Conservation (phyloP, 2,113 vertebrate species). For the Dolichotis patagonum region DNA sequence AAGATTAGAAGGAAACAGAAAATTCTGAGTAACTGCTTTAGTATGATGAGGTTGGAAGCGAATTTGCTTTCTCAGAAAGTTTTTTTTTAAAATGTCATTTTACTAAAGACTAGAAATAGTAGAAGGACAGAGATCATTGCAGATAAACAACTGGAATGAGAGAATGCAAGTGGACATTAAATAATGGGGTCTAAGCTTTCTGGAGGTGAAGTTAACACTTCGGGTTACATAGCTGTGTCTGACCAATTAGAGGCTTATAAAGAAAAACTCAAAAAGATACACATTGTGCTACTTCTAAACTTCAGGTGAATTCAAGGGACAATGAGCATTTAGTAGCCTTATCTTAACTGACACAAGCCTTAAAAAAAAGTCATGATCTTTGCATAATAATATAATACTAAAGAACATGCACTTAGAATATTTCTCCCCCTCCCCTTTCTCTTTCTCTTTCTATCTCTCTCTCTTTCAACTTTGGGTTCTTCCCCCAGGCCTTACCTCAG, state of each 20-base stretch:
- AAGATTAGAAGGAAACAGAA: neutral
- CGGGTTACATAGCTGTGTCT: neutral
- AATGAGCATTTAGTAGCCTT: neutral
- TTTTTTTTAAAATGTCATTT: conserved; percentile 31
- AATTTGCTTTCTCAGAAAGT: conserved; percentile 15
- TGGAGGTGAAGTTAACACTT: neutral
- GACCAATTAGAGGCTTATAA: neutral
- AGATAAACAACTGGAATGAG: neutral
- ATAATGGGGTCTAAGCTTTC: conserved; percentile 5
- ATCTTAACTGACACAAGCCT: neutral
- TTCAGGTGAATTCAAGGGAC: neutral
- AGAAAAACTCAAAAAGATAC: neutral
- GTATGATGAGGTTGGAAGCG: neutral
- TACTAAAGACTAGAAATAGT: conserved; percentile 7
- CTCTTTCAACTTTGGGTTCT: neutral
- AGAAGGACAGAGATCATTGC: neutral
- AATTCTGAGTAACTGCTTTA: neutral
- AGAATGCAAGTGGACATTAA: neutral
- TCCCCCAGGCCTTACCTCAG: neutral
- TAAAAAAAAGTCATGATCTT: conserved; percentile 20
- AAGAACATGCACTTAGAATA: neutral
- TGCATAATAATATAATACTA: neutral
- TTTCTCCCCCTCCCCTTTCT: too few relatives aligned
- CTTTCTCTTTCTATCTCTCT: too few relatives aligned
- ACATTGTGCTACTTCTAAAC: conserved; percentile 11